Base-by-base conservation (phyloP, 1,140 invertebrate species). In the Drosophila pseudoobscura region DNA sequence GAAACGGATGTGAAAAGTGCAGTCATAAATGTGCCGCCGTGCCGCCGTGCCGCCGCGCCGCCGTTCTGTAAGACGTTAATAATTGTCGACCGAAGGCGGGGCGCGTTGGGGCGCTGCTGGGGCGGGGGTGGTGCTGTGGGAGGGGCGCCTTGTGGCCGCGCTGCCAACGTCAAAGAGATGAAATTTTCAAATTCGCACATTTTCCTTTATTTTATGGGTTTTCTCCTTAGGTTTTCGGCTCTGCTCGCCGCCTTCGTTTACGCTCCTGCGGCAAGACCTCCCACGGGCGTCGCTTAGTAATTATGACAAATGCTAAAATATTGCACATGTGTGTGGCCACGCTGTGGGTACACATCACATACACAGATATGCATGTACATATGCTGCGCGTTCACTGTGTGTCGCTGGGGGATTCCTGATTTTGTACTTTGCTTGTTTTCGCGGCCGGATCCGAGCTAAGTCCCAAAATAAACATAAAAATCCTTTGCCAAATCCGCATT, bases 1-100 rank as follows among this genome's bases (percentile, higher is more conserved):
- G 83, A 88, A 88, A 61, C 83, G 84, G 83, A 89, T 88, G 83
- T 88, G 84, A 88, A 88, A 88, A 88, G 83, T 88, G 83, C 83
- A 88, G 83, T 88, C 83, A 88, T 88, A 88, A 88, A 88, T 88
- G 83, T 77, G 78, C 82, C 69, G 78, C 69, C 82, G 83, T 77
- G 78, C 82, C 69, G 78, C 69, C 82, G 75, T 52, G 29, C 29
- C 31, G 31, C 29, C 29, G 29, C 29, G 29, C 24, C 24, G 5
- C 82, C 64, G 75, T 87, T 87, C 73, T 71, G 61, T 88, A 83
- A 88, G 79, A 83, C 79, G 77, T 88, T 88, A 88, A 88, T 88
- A 88, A 88, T 88, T 88, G 83, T 73, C 60, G 75, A 76, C 65
- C 57, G 58, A 53, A 61, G 60, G 63, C 49, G 31, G 24, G 13